Evolutionary conservation across 2,797 vertebrate genomes (phyloP).

Genomic region (Alca torda): DNA sequence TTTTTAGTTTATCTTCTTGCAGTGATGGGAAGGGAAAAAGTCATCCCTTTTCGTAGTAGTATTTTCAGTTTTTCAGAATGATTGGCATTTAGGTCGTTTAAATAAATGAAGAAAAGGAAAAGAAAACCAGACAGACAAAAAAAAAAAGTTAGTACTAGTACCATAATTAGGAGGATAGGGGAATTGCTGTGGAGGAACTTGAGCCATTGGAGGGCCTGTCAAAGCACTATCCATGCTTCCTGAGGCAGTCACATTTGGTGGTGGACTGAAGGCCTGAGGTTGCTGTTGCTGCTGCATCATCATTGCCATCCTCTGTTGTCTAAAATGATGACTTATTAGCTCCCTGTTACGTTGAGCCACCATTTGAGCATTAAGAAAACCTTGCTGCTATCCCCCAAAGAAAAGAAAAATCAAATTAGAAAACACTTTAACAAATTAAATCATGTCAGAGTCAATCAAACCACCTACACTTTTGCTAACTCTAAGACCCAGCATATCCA

Average conservation of each 20-base stretch:
- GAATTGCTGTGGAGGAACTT: constrained; percentile 89
- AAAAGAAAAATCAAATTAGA: constrained; percentile 41
- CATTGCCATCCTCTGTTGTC: constrained; percentile 90
- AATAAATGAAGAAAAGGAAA: neutral
- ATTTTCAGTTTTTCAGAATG: neutral
- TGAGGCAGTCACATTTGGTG: constrained; percentile 93
- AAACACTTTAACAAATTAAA: neutral
- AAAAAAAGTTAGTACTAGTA: constrained; percentile 43
- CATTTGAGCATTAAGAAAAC: constrained; percentile 95
- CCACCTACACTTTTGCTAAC: neutral
- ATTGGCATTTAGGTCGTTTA: neutral
- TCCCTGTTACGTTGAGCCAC: constrained; percentile 93
- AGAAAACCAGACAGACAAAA: neutral
- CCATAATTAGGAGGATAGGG: constrained; percentile 91
- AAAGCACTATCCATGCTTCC: constrained; percentile 88
- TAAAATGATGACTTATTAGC: constrained; percentile 89
- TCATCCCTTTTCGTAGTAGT: neutral
- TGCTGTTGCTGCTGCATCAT: constrained; percentile 90
- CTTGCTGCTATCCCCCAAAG: constrained; percentile 77
- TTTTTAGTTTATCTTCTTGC: neutral
- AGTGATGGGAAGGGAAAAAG: neutral
- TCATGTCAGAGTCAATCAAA: neutral
- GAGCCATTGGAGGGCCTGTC: constrained; percentile 83
- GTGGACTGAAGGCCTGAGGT: constrained; percentile 90
- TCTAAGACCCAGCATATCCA: neutral